Evolutionary conservation across 2,888 invertebrate species (phyloP), one percentile per base, ranked within the genome.

Genomic region (Pseudolycoriella hygida): DNA sequence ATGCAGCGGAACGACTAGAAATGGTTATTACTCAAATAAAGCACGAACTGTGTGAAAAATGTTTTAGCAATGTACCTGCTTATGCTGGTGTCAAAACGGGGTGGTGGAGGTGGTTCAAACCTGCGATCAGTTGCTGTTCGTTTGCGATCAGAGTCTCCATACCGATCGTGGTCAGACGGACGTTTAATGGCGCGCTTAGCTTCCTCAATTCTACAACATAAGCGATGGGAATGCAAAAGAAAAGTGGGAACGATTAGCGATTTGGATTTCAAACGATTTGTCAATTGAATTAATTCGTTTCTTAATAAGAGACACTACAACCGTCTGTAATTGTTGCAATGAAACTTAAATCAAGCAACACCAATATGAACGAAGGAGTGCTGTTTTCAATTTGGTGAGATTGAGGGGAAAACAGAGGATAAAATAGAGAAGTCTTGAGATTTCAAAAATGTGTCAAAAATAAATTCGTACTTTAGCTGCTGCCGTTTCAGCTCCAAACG

Each of bases 401-500:
- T 25, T 25, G 25, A 8, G 25, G 25, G 8, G 4, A 25, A 25
- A 6, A 25, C 25, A 25, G 25, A 25, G 25, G 25, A 6, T 6
- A 25, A 25, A 25, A 25, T 25, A 25, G 25, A 25, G 25, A 25
- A 25, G 25, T 25, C 25, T 25, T 25, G 25, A 25, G 25, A 25
- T 25, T 25, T 4, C 8, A 25, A n/a, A 25, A 25, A 25, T 25
- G 25, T n/a, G 25, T 25, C 25, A 25, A 25, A 25, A 25, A 25
- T 18, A 37, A 20, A 43, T 15, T 54, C 62, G 62, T 62, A 77
- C 76, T 76, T 73, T 64, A 84, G 69, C 58, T 86, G 82, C 49
- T 84, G 83, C 47, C 86, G 71, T 61, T 87, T 80, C 47, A 90
- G 65, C 57, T 90, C 89, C 54, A 89, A 72, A 54, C 87, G 76